Evolutionary conservation across 2,888 invertebrate genomes (phyloP), one percentile per base, ranked within the genome.

Genomic region (Tigriopus californicus): DNA sequence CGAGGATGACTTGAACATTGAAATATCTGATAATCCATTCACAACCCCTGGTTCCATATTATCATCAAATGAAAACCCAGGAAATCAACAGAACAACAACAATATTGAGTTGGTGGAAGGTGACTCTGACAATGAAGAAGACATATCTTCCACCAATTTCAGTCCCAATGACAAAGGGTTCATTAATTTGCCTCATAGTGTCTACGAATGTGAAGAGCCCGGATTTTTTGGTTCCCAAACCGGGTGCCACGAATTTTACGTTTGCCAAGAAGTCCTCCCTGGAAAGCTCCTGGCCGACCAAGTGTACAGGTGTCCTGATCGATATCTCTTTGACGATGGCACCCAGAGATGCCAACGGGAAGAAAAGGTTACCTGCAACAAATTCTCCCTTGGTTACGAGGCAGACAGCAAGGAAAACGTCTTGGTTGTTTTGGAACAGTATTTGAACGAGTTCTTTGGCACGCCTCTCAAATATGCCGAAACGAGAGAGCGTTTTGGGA

Each of bases 211-310:
- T 49, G 18, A 48, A 15, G 25, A 58, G 49, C 48, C 58, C 10
- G 58, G 58, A 49, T 58, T 47, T 49, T 58, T 25, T 15, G 6
- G 49, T 25, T 46, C 20, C 2, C 25, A 33, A 22, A 47, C 33
- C 8, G 40, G 49, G 20, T 58, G 58, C 8, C 48, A 40, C 11
- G 58, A 58, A 49, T 58, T 58, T 47, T 58, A 58, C 24, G 47
- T 49, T 1, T 58, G 58, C 33, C 22, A 25, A 58, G 58, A 58
- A 49, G 49, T 58, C 40, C 20, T 49, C n/a, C 58, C 58, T 11
- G 58, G 58, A 22, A 48, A 49, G 4, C 33, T 58, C 12, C 15
- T 40, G 8, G 44, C 58, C 18, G 58, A 58, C 40, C 58, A 47
- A 25, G 22, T 58, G 12, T 58, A 47, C 33, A 18, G 58, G n/a